Evolutionary conservation across 2,797 vertebrate genomes (phyloP).

Genomic region (Sebastes trivittatus): DNA sequence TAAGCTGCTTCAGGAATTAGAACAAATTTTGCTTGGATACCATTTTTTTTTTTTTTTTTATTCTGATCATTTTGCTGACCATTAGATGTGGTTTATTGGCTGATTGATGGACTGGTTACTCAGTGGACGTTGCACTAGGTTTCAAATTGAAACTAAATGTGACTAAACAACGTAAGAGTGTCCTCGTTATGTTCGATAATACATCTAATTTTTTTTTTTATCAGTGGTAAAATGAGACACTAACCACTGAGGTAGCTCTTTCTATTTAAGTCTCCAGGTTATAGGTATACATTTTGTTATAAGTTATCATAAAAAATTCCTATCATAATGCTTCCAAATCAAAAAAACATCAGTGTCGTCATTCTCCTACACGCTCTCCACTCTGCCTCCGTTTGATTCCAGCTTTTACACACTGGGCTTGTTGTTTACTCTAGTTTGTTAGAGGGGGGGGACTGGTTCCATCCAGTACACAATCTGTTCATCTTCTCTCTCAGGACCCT

Average conservation of each 20-base stretch:
- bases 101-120: background rate
- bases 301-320: background rate
- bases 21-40: conserved; percentile 26
- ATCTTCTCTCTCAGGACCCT: conserved; percentile 50
- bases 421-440: background rate
- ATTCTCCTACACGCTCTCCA: background rate
- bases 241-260: background rate
- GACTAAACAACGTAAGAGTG: background rate
- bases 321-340: background rate
- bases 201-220: background rate
- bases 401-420: background rate
- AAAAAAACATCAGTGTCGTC: background rate
- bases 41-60: background rate
- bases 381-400: background rate
- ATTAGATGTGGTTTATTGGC: background rate
- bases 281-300: background rate
- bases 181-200: background rate
- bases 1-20: conserved; percentile 17
- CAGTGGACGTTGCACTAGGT: background rate
- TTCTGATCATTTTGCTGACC: background rate
- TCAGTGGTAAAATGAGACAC: background rate
- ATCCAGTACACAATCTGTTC: background rate
- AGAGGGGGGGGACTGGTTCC: background rate
- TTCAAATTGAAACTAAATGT: conserved; percentile 29
- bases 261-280: background rate